A percentile compares a stretch with the other conserved stretches of the same genome.
Conservation (phyloP, 2,797 vertebrate genomes). For the Anisognathus igniventris region DNA sequence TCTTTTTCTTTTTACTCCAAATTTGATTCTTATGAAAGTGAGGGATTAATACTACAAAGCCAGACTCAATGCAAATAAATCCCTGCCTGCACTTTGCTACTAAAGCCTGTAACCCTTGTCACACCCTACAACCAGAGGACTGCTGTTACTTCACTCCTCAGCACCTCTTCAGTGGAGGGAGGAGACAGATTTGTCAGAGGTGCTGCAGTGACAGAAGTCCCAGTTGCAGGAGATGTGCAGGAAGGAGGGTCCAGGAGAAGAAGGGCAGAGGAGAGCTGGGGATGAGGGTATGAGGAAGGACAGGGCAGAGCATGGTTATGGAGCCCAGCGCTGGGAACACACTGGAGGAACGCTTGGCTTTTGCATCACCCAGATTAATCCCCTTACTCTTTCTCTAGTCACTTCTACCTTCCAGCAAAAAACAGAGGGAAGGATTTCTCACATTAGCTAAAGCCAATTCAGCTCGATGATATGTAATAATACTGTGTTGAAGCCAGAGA, state of each 20-base stretch:
- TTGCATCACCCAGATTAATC: neutral
- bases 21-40: constrained; percentile 35
- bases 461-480: neutral
- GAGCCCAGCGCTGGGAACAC: neutral
- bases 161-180: neutral
- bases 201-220: neutral
- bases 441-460: neutral
- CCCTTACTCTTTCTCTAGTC: neutral
- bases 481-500: neutral
- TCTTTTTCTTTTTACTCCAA: constrained; percentile 11
- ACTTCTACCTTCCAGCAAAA: neutral
- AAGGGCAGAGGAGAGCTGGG: neutral
- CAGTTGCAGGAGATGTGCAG: neutral
- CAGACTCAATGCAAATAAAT: neutral
- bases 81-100: neutral
- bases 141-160: neutral
- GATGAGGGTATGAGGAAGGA: neutral
- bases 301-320: neutral
- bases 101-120: constrained; percentile 5
- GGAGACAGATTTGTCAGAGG: neutral
- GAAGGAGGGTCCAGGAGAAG: neutral
- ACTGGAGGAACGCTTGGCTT: neutral
- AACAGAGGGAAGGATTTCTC: neutral
- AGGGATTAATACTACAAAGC: constrained; percentile 26
- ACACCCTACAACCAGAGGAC: neutral